phyloP scores from a whole-genome alignment of 2,797 vertebrate species.

The Lindbergichthys nudifrons region DNA sequence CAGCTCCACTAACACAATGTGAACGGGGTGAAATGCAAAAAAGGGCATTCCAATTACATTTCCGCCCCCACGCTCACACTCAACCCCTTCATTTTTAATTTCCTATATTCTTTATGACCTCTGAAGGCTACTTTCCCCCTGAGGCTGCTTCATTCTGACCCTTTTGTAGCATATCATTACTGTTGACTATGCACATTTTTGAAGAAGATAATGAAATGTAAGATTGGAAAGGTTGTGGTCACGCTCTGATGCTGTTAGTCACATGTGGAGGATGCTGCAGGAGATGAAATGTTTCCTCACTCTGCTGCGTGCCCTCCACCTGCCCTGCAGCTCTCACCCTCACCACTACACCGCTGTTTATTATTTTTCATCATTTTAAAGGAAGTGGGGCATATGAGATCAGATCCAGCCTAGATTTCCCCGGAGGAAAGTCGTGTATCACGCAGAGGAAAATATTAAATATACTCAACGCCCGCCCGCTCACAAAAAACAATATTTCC shows the following conservation, averaged over 20 bases:
- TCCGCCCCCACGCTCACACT: neutral
- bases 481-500: constrained; percentile 20
- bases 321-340: constrained; percentile 12
- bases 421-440: constrained; percentile 4
- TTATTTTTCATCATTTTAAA: constrained; percentile 48
- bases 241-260: constrained; percentile 25
- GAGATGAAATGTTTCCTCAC: constrained; percentile 15
- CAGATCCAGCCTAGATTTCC: constrained; percentile 51
- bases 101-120: constrained; percentile 26
- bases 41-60: constrained; percentile 18
- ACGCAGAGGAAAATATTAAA: constrained; percentile 57
- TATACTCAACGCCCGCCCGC: neutral
- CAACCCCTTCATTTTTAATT: constrained; percentile 31
- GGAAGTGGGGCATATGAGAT: constrained; percentile 50
- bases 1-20: constrained; percentile 17
- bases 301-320: neutral
- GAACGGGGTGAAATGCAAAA: neutral
- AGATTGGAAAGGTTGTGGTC: constrained; percentile 27
- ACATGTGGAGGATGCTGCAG: neutral
- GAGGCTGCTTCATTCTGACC: constrained; percentile 34
- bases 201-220: neutral
- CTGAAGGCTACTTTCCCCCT: constrained; percentile 27
- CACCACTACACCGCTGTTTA: constrained; percentile 26
- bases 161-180: neutral
- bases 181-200: constrained; percentile 14